Percentiles rank a stretch among this genome's conserved stretches.
Conservation (phyloP, 2,888 invertebrate genomes). For the Bugulina stolonifera region DNA sequence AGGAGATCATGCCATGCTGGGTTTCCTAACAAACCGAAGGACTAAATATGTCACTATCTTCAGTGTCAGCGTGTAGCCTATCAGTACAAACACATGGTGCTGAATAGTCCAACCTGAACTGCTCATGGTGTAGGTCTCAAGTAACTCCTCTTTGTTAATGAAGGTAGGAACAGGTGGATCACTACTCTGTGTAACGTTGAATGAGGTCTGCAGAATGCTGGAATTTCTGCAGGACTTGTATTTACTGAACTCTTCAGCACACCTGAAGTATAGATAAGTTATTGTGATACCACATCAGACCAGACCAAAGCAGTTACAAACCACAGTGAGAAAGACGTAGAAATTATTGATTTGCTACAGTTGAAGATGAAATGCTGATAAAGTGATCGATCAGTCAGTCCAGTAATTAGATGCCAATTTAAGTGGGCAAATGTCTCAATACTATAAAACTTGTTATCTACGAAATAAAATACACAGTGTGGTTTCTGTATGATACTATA, state of each 20-base stretch:
- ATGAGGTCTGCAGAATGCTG: background rate
- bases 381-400: too few relatives aligned
- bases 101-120: background rate
- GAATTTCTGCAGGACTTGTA: background rate
- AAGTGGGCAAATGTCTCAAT: too few relatives aligned
- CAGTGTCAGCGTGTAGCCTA: background rate
- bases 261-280: background rate
- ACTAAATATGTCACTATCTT: background rate
- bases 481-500: too few relatives aligned
- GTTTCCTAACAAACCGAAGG: background rate
- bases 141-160: background rate
- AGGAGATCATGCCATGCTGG: too few relatives aligned
- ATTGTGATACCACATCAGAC: too few relatives aligned
- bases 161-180: background rate
- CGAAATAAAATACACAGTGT: too few relatives aligned
- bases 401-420: background rate
- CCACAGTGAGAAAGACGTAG: too few relatives aligned
- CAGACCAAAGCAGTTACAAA: too few relatives aligned
- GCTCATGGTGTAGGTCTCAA: background rate
- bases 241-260: background rate
- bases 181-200: background rate
- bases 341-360: too few relatives aligned
- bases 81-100: background rate
- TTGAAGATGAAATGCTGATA: too few relatives aligned
- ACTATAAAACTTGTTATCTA: too few relatives aligned